Conservation (phyloP, 2,113 vertebrate genomes). For the Cyphotilapia sp. region DNA sequence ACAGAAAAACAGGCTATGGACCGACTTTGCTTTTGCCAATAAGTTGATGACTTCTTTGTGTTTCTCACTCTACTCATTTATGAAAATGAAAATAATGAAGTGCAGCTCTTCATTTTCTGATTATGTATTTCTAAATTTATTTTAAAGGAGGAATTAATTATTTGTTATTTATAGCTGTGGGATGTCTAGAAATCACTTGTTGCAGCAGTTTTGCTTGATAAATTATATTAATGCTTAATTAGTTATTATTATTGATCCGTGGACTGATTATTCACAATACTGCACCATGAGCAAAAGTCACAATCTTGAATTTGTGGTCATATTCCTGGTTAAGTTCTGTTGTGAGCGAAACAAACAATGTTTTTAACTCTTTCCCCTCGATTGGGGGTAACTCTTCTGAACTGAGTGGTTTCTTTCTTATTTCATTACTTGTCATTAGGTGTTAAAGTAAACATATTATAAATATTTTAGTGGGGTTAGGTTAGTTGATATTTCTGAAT, state of each 20-base stretch:
- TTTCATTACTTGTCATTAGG: not conserved
- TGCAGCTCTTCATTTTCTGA: not conserved
- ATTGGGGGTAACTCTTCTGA: not conserved
- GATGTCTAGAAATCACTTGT: not conserved
- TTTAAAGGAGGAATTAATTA: not conserved
- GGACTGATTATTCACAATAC: not conserved
- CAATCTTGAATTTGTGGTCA: not conserved
- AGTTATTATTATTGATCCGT: not conserved
- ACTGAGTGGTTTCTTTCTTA: not conserved
- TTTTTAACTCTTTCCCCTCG: not conserved
- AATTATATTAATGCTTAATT: not conserved
- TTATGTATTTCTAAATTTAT: not conserved
- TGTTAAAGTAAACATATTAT: not conserved
- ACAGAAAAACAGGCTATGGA: not conserved
- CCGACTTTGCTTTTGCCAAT: not conserved
- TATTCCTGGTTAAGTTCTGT: not conserved
- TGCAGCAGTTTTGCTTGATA: not conserved
- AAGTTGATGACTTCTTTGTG: not conserved
- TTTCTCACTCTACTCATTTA: not conserved
- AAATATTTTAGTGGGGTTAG: not conserved
- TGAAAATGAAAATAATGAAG: not conserved
- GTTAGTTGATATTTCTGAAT: not conserved
- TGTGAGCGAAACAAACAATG: not conserved
- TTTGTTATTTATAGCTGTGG: not conserved
- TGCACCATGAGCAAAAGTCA: not conserved